Evolutionary conservation across 1,140 invertebrate genomes (phyloP), one percentile per base, ranked within the genome.

Genomic region (Ceratina japonica): DNA sequence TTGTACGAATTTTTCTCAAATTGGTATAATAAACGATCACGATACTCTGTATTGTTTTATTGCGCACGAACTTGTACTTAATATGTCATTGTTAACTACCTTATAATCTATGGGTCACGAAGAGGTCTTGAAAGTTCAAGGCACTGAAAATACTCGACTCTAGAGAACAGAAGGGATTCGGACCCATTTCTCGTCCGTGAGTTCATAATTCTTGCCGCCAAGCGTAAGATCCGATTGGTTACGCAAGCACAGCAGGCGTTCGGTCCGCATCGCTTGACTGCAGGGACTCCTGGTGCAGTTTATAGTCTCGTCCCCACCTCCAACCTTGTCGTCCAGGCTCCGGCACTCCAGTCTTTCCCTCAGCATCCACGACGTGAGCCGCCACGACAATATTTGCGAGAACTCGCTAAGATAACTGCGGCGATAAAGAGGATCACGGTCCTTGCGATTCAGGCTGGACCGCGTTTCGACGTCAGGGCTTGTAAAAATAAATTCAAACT

Each of bases 221-320:
- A 73, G 62, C 77, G 24, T 63, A 65, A 74, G 61, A n/a, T 71
- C 62, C 73, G 64, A 81, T 87, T 85, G 81, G 81, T 81, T 86
- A 83, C 75, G 85, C 79, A 86, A 87, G 78, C 62, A 74, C 69
- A 77, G 75, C 54, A 27, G 74, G 70, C 79, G 78, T 81, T 65
- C 65, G 63, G 69, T 24, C 71, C 64, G 83, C 66, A 68, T 65
- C 78, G 79, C 54, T 82, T 62, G 65, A 64, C 73, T 74, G 63
- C 69, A 63, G 77, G 56, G 24, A 77, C 75, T 80, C 71, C 70
- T 64, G 74, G 71, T 65, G 79, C 79, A 74, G 78, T 85, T 75
- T 78, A 75, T 56, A 54, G 66, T 44, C 66, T 22, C 49, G 52
- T 75, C 61, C 73, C 82, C 68, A 54, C 78, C 31, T 52, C 20